phyloP scores from a whole-genome alignment of 2,113 vertebrate genomes.

The Sialia sialis region DNA sequence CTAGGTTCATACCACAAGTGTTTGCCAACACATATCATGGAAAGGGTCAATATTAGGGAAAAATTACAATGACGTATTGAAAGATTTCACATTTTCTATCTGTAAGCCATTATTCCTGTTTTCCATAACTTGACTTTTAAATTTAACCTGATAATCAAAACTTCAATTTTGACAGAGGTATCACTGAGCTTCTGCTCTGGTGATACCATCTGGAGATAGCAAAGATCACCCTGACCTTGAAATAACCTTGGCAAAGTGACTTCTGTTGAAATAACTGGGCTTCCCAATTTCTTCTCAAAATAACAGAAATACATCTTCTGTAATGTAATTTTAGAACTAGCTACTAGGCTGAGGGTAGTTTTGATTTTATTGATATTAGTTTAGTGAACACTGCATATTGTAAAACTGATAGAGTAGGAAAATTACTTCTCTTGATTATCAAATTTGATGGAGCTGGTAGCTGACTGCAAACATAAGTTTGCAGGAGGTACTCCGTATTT shows the following conservation, averaged over 20 bases:
- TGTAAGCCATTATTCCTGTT: not conserved
- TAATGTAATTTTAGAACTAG: slow-evolving; percentile 27
- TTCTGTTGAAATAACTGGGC: not conserved
- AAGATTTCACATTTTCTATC: not conserved
- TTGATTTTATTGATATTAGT: slow-evolving; percentile 51
- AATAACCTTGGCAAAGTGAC: slow-evolving; percentile 6
- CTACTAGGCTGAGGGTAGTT: slow-evolving; percentile 23
- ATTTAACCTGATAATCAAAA: not conserved
- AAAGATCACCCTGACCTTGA: not conserved
- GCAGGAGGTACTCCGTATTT: slow-evolving; percentile 28
- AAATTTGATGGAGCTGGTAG: slow-evolving; percentile 10
- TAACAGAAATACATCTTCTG: slow-evolving; percentile 26
- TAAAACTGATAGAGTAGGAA: slow-evolving; percentile 53
- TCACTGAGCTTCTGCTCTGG: not conserved
- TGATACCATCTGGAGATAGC: not conserved
- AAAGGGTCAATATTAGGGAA: not conserved
- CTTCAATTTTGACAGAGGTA: not conserved
- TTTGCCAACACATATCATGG: not conserved
- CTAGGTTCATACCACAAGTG: not conserved
- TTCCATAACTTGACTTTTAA: not conserved
- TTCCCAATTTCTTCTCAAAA: not conserved
- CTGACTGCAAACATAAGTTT: not conserved
- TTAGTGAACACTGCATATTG: slow-evolving; percentile 46
- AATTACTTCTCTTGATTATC: slow-evolving; percentile 50
- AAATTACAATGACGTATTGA: not conserved